These are phyloP conservation scores for Drosophila bocki DNA, from an alignment of 1,140 invertebrate species.

Conservation along the genomic window DNA sequence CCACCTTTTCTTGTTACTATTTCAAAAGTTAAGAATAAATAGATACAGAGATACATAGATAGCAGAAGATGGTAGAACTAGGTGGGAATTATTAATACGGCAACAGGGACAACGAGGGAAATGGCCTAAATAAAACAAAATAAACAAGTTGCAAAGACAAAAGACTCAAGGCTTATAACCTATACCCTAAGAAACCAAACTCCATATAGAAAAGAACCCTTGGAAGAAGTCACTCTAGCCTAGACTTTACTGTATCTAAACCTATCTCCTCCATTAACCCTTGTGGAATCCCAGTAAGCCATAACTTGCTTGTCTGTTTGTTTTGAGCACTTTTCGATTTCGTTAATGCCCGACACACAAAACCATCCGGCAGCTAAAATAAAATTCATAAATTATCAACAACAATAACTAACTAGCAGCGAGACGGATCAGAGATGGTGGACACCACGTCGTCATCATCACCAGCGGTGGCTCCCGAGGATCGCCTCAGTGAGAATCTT, in stretches of 20 bases:
- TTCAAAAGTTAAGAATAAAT: too few relatives aligned
- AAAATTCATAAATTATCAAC: conserved; percentile 11
- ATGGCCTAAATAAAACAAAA: not conserved
- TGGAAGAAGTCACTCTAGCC: not conserved
- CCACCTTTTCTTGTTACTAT: too few relatives aligned
- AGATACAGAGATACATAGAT: too few relatives aligned
- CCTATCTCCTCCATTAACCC: not conserved
- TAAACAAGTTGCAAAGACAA: not conserved
- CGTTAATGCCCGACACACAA: conserved; percentile 2
- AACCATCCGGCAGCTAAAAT: not conserved
- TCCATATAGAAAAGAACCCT: too few relatives aligned
- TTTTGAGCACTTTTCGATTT: conserved; percentile 13
- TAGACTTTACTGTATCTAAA: not conserved
- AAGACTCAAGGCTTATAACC: not conserved
- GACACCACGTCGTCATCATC: not conserved
- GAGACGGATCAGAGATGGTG: not conserved
- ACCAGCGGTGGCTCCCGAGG: conserved; percentile 76
- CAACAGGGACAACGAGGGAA: conserved; percentile 6
- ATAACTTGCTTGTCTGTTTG: not conserved
- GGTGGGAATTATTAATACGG: conserved; percentile 35
- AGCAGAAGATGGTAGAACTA: too few relatives aligned
- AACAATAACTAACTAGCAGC: not conserved
- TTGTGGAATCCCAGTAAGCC: not conserved
- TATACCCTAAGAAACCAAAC: not conserved
- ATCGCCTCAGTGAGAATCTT: conserved; percentile 87